Conservation (phyloP, 1,140 invertebrate genomes). For the Tetramorium alpestre region DNA sequence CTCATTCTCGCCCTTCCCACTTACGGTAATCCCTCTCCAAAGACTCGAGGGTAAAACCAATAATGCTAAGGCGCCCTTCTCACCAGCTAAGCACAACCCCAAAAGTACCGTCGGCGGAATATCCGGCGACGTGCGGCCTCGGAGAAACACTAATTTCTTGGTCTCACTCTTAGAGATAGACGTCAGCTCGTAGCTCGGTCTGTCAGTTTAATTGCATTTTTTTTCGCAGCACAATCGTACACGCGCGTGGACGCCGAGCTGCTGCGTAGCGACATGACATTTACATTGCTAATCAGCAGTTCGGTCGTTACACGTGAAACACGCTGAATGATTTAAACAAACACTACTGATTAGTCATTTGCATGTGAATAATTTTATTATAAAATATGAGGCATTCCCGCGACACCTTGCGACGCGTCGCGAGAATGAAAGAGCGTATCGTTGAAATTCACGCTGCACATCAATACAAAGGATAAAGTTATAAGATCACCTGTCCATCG, state of each 20-base stretch:
- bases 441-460: background rate
- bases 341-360: slow-evolving; percentile 23
- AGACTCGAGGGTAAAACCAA: slow-evolving; percentile 81
- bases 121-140: slow-evolving; percentile 76
- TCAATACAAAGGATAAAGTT: background rate
- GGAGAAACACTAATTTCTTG: slow-evolving; percentile 83
- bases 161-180: slow-evolving; percentile 79
- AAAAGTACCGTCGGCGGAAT: slow-evolving; percentile 76
- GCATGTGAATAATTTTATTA: slow-evolving; percentile 7
- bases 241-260: background rate
- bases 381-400: background rate
- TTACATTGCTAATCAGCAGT: slow-evolving; percentile 35
- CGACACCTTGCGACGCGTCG: background rate
- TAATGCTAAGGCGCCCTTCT: slow-evolving; percentile 81
- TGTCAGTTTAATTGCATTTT: slow-evolving; percentile 61
- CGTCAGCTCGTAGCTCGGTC: slow-evolving; percentile 71
- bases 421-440: background rate
- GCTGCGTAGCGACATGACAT: slow-evolving; percentile 6
- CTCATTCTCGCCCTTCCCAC: slow-evolving; percentile 53
- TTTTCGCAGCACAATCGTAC: slow-evolving; percentile 6
- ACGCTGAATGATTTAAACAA: slow-evolving; percentile 8
- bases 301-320: background rate
- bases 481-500: background rate
- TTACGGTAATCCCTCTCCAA: slow-evolving; percentile 65
- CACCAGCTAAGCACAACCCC: slow-evolving; percentile 61